Percentiles rank a stretch among this genome's conserved stretches.
These are phyloP conservation scores for Phenacoccus solenopsis DNA, from an alignment of 1,140 invertebrate genomes.

Conservation along the genomic window DNA sequence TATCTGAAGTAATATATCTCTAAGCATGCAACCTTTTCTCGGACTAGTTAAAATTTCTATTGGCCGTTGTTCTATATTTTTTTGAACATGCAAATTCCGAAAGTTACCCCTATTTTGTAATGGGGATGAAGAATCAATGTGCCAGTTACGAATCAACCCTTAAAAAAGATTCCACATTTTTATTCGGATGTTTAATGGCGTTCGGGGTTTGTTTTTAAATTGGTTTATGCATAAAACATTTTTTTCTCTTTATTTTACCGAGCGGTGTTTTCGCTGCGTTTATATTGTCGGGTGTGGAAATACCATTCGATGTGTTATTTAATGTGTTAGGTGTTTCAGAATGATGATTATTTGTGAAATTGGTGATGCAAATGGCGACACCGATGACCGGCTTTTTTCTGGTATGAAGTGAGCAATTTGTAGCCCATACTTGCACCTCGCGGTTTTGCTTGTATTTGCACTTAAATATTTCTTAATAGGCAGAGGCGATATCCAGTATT, in stretches of 20 bases:
- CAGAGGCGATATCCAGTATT: too few relatives aligned
- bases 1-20: conserved; percentile 17
- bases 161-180: conserved; percentile 11
- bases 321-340: too few relatives aligned
- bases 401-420: too few relatives aligned
- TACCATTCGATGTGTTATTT: neutral
- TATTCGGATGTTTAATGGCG: conserved; percentile 9
- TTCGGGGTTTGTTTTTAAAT: conserved; percentile 4
- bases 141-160: conserved; percentile 15
- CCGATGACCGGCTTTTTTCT: too few relatives aligned
- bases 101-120: conserved; percentile 10
- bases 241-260: neutral
- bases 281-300: neutral
- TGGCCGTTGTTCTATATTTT: conserved; percentile 17
- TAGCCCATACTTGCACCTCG: too few relatives aligned
- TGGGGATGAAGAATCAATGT: conserved; percentile 13
- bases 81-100: conserved; percentile 13
- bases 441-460: too few relatives aligned
- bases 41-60: conserved; percentile 15
- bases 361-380: too few relatives aligned
- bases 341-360: too few relatives aligned
- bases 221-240: conserved; percentile 12
- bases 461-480: too few relatives aligned
- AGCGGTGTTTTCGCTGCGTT: neutral
- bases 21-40: conserved; percentile 14